phyloP scores from a whole-genome alignment of 2,888 invertebrate species.

The Pammene aurita region DNA sequence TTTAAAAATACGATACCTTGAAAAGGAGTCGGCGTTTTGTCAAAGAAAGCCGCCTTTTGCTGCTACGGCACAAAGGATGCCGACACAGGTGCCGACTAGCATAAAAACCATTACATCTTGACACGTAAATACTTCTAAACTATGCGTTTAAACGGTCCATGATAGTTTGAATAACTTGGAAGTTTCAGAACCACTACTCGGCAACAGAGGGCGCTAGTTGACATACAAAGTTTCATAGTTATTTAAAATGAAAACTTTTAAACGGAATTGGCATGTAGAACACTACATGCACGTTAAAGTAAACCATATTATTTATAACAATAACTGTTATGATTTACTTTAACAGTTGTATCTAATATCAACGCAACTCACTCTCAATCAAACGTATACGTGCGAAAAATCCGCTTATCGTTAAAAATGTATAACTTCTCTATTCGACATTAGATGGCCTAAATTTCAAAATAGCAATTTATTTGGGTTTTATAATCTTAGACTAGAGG shows the following conservation, averaged over 20 bases:
- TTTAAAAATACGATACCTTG: background rate
- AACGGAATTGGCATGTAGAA: no score
- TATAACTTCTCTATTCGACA: slow-evolving; percentile 3
- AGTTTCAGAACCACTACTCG: slow-evolving; percentile 43
- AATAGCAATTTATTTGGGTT: background rate
- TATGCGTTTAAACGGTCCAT: background rate
- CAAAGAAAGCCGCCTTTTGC: slow-evolving; percentile 37
- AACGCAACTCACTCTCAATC: no score
- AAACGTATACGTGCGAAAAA: no score
- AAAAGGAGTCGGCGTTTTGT: slow-evolving; percentile 22
- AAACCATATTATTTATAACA: no score
- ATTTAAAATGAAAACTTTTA: background rate
- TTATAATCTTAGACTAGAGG: no score
- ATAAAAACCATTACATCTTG: slow-evolving; percentile 15
- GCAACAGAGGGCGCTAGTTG: slow-evolving; percentile 48
- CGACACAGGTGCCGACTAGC: slow-evolving; percentile 26
- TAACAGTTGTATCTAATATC: background rate
- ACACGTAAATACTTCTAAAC: background rate
- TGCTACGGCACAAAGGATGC: slow-evolving; percentile 29
- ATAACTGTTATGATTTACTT: background rate
- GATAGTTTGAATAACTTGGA: background rate
- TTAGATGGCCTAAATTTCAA: slow-evolving; percentile 8
- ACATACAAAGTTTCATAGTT: background rate
- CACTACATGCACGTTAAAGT: no score
- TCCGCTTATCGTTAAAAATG: no score